Evolutionary conservation across 2,888 invertebrate species (phyloP).

Genomic region (Cryptophagus acutangulus): DNA sequence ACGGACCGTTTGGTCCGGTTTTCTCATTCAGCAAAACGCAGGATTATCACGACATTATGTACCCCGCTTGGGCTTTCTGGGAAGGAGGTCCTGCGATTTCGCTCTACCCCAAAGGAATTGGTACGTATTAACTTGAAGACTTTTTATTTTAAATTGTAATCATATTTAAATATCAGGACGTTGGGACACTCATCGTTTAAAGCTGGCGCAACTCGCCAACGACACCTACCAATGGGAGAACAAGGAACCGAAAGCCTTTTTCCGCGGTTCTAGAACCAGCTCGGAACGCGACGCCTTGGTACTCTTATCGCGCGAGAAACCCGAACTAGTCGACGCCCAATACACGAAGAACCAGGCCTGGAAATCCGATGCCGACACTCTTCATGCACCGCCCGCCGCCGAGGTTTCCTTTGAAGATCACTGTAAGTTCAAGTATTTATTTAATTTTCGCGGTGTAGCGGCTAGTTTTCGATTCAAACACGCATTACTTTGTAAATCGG

Average conservation of each 20-base stretch:
- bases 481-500: slow-evolving; percentile 84
- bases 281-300: slow-evolving; percentile 85
- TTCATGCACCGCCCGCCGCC: slow-evolving; percentile 73
- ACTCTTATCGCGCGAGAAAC: slow-evolving; percentile 67
- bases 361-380: slow-evolving; percentile 89
- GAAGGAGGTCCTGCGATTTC: slow-evolving; percentile 96
- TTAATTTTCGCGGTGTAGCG: slow-evolving; percentile 95
- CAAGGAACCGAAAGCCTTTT: slow-evolving; percentile 72
- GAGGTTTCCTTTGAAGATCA: slow-evolving; percentile 89
- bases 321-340: slow-evolving; percentile 81
- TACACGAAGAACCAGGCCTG: slow-evolving; percentile 99
- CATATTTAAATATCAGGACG: slow-evolving; percentile 55
- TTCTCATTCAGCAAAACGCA: slow-evolving; percentile 92
- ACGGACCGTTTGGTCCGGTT: slow-evolving; percentile 67
- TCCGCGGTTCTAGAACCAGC: slow-evolving; percentile 91
- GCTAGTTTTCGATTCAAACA: slow-evolving; percentile 97
- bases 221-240: slow-evolving; percentile 72
- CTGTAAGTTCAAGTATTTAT: slow-evolving; percentile 88
- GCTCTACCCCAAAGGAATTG: slow-evolving; percentile 84
- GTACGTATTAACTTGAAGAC: slow-evolving; percentile 24
- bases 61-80: slow-evolving; percentile 98
- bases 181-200: slow-evolving; percentile 77
- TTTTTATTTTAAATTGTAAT: neutral
- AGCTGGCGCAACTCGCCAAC: slow-evolving; percentile 56
- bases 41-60: slow-evolving; percentile 86